These are phyloP conservation scores for Caenorhabditis sp. DNA, from an alignment of 2,888 invertebrate genomes.

Conservation along the genomic window DNA sequence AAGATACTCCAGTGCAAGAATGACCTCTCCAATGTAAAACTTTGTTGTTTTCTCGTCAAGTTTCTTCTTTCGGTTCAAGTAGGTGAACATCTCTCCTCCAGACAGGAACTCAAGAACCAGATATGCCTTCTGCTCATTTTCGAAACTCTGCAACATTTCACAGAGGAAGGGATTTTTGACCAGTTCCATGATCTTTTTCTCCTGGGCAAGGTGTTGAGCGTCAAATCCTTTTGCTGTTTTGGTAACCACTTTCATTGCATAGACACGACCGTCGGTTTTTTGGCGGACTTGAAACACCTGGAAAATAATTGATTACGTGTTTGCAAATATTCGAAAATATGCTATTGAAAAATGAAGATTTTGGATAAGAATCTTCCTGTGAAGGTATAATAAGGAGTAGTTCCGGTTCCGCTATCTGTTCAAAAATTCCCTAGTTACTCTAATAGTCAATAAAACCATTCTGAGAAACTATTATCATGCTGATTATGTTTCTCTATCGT, in stretches of 20 bases:
- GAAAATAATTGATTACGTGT: constrained; percentile 38
- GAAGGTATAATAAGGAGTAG: too few relatives aligned
- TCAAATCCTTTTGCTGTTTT: constrained; percentile 98
- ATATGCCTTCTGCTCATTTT: constrained; percentile 87
- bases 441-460: too few relatives aligned
- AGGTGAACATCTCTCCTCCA: constrained; percentile 35
- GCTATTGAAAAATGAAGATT: too few relatives aligned
- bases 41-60: constrained; percentile 1
- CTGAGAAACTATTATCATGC: too few relatives aligned
- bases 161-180: constrained; percentile 99
- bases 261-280: constrained; percentile 93
- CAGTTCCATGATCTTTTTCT: constrained; percentile 98
- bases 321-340: not conserved
- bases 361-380: too few relatives aligned
- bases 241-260: constrained; percentile 98
- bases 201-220: constrained; percentile 99
- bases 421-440: too few relatives aligned
- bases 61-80: not conserved
- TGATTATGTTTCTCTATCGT: too few relatives aligned
- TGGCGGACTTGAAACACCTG: constrained; percentile 89
- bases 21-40: constrained; percentile 28
- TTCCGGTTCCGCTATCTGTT: too few relatives aligned
- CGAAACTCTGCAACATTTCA: constrained; percentile 98
- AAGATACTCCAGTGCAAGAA: constrained; percentile 28
- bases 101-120: constrained; percentile 18